phyloP scores from a whole-genome alignment of 2,888 invertebrate genomes.

The Tolmerus cingulatus region DNA sequence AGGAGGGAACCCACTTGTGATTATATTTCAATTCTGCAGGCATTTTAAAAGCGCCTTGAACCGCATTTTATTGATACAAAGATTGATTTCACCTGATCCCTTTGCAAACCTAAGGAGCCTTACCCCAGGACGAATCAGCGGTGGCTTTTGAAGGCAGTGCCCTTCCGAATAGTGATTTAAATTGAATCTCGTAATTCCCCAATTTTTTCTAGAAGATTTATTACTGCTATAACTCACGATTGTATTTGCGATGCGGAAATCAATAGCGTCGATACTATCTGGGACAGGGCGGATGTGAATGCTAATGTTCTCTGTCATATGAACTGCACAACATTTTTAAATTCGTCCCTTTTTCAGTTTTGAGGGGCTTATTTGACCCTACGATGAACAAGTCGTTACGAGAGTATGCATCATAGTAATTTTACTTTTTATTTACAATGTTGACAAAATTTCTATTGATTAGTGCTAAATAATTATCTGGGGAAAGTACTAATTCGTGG shows the following conservation, averaged over 20 bases:
- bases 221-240: conserved; percentile 23
- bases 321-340: conserved; percentile 1
- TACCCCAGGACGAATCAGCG: background rate
- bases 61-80: conserved; percentile 22
- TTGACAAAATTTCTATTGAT: background rate
- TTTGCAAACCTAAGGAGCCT: conserved; percentile 7
- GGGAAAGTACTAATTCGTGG: no score
- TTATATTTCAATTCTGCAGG: conserved; percentile 17
- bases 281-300: background rate
- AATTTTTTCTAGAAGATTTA: conserved; percentile 25
- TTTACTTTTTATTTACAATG: background rate
- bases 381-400: background rate
- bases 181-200: conserved; percentile 27
- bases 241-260: conserved; percentile 15
- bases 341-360: background rate
- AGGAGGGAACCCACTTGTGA: background rate
- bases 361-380: background rate
- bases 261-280: conserved; percentile 18
- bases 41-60: conserved; percentile 14
- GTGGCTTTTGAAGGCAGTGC: background rate
- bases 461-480: background rate
- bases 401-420: background rate
- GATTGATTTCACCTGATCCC: conserved; percentile 29
- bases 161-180: conserved; percentile 22
- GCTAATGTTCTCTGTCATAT: conserved; percentile 19